Evolutionary conservation across 2,888 invertebrate genomes (phyloP).

Genomic region (Luperina nickerlii): DNA sequence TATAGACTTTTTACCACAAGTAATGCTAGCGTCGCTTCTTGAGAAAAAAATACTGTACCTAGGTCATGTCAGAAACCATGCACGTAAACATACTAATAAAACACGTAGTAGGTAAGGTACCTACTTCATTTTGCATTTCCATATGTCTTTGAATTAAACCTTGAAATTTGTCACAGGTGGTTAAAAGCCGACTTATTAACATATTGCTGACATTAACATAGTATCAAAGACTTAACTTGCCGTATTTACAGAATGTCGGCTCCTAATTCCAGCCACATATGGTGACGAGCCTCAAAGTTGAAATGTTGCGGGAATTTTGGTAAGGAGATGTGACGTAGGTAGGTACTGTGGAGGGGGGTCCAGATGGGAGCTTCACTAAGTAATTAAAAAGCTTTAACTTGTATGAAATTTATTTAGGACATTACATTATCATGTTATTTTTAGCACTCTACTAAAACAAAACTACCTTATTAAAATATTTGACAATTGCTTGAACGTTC

Average conservation of each 20-base stretch:
- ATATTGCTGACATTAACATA: constrained; percentile 28
- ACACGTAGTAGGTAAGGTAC: too few species aligned
- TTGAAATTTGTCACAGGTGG: background rate
- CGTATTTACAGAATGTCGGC: constrained; percentile 27
- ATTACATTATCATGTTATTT: too few species aligned
- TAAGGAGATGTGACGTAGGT: background rate
- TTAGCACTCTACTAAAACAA: too few species aligned
- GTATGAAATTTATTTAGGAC: too few species aligned
- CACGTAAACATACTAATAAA: background rate
- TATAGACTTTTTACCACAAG: background rate
- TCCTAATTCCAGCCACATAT: constrained; percentile 28
- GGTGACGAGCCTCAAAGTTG: constrained; percentile 17
- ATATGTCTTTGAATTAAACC: constrained; percentile 4
- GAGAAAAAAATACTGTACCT: background rate
- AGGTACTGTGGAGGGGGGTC: too few species aligned
- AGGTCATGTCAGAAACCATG: background rate
- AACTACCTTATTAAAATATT: too few species aligned
- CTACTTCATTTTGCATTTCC: background rate
- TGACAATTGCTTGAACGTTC: too few species aligned
- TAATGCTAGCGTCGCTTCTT: background rate
- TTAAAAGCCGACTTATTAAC: constrained; percentile 31
- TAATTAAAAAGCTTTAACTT: too few species aligned
- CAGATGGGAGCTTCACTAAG: too few species aligned
- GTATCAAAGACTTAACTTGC: constrained; percentile 22
- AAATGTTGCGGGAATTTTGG: constrained; percentile 26